These are phyloP conservation scores for Lepilemur septentrionalis DNA, from an alignment of 2,797 vertebrate genomes.

Conservation along the genomic window DNA sequence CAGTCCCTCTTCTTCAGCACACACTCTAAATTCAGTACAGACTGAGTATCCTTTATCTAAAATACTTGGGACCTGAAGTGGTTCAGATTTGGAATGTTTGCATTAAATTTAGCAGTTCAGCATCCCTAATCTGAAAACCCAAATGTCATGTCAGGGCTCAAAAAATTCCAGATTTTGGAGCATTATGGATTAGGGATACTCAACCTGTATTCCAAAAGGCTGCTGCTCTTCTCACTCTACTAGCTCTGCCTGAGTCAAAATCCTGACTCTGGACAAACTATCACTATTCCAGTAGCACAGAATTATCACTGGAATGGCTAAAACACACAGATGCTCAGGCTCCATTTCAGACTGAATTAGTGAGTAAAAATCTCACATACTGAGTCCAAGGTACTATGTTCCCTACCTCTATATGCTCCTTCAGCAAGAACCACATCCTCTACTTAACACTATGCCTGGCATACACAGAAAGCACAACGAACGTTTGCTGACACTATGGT, in stretches of 20 bases:
- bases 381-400: background rate
- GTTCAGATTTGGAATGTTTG: background rate
- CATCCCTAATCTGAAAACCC: background rate
- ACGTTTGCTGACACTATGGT: background rate
- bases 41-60: background rate
- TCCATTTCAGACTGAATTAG: slow-evolving; percentile 21
- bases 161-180: background rate
- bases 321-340: background rate
- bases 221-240: background rate
- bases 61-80: background rate
- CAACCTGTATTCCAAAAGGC: background rate
- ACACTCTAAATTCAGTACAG: background rate
- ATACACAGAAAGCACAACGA: background rate
- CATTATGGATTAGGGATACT: background rate
- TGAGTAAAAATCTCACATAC: background rate
- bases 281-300: background rate
- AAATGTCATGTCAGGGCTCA: background rate
- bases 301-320: background rate
- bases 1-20: background rate
- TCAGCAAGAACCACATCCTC: background rate
- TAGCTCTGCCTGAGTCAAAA: background rate
- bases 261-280: background rate
- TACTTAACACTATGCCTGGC: background rate
- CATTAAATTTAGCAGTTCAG: background rate
- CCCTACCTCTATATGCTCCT: background rate